phyloP scores from a whole-genome alignment of 1,140 invertebrate genomes.

The Trichonephila clavipes region DNA sequence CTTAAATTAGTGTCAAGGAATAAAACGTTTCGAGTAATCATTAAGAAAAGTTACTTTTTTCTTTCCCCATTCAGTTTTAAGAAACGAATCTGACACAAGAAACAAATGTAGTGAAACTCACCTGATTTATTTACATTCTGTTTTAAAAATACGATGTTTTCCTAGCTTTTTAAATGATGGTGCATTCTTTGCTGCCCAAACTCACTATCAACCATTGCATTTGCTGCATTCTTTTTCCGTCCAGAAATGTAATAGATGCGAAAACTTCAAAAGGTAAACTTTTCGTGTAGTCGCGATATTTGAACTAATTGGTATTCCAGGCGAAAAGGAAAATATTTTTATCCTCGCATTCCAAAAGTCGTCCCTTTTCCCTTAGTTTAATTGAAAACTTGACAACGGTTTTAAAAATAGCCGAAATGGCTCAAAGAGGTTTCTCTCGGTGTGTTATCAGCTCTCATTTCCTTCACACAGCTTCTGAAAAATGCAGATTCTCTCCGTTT shows the following conservation, averaged over 20 bases:
- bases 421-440: not conserved
- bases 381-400: constrained; percentile 69
- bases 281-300: constrained; percentile 56
- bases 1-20: constrained; percentile 9
- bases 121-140: constrained; percentile 50
- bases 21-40: constrained; percentile 31
- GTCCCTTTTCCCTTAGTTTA: constrained; percentile 1
- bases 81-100: not conserved
- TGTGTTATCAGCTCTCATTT: constrained; percentile 5
- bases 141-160: constrained; percentile 44
- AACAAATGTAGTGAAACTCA: constrained; percentile 39
- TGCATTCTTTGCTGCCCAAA: constrained; percentile 52
- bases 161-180: constrained; percentile 48
- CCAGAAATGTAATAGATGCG: constrained; percentile 70
- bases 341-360: constrained; percentile 44
- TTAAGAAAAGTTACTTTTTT: constrained; percentile 5
- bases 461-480: not conserved
- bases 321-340: constrained; percentile 63
- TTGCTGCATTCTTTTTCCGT: constrained; percentile 60
- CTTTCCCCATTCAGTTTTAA: not conserved
- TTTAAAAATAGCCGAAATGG: constrained; percentile 64
- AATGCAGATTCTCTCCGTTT: not conserved
- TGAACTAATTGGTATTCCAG: constrained; percentile 72
- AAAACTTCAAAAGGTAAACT: constrained; percentile 74
- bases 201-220: constrained; percentile 8